Evolutionary conservation across 2,113 vertebrate species (phyloP).

Genomic region (Anguilla japonica): DNA sequence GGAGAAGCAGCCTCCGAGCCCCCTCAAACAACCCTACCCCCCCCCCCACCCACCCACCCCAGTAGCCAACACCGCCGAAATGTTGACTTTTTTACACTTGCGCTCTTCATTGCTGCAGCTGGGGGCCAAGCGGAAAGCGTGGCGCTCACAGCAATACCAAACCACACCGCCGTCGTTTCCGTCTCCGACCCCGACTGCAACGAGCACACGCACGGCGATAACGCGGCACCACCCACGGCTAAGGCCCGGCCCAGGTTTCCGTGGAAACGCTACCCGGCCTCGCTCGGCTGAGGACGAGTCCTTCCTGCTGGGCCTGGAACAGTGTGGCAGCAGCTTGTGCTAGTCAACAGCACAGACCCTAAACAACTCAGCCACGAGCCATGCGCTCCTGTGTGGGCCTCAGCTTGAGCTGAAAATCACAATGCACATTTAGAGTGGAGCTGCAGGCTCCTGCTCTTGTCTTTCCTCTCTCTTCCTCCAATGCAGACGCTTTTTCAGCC

Average conservation of each 20-base stretch:
- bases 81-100: conserved; percentile 39
- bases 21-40: conserved; percentile 17
- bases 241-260: conserved; percentile 46
- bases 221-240: conserved; percentile 62
- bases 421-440: background rate
- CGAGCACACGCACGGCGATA: conserved; percentile 39
- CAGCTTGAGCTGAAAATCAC: conserved; percentile 48
- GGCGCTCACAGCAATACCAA: conserved; percentile 41
- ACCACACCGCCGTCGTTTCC: conserved; percentile 42
- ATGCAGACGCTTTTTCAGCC: background rate
- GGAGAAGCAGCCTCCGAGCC: conserved; percentile 16
- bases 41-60: background rate
- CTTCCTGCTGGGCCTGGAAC: conserved; percentile 9
- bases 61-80: background rate
- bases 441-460: background rate
- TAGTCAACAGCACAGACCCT: conserved; percentile 36
- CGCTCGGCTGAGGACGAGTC: background rate
- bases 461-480: background rate
- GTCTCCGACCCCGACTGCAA: conserved; percentile 41
- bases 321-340: conserved; percentile 45
- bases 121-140: conserved; percentile 49
- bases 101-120: conserved; percentile 46
- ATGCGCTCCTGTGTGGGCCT: conserved; percentile 39
- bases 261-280: background rate
- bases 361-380: conserved; percentile 39